Percentiles rank a stretch among this genome's conserved stretches.
phyloP scores from a whole-genome alignment of 2,797 vertebrate genomes.

The Cuculus canorus region DNA sequence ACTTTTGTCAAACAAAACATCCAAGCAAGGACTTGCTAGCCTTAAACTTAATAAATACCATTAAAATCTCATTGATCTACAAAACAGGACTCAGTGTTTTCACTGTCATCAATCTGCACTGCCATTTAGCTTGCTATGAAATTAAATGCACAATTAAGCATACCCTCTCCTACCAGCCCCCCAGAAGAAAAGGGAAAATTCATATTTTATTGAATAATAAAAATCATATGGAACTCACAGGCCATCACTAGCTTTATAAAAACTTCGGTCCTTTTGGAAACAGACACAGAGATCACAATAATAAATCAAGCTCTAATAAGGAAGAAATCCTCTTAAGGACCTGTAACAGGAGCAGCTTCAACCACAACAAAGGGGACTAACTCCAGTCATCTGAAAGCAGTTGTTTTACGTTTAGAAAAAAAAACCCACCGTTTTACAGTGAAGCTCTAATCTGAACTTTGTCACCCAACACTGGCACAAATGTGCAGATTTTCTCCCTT shows the following conservation, averaged over 20 bases:
- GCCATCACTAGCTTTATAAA: neutral
- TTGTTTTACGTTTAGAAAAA: neutral
- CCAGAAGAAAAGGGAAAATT: neutral
- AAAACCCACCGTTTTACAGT: neutral
- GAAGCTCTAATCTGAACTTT: neutral
- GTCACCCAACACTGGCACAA: neutral
- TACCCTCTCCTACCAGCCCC: neutral
- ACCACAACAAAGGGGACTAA: neutral
- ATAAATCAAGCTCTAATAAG: constrained; percentile 4
- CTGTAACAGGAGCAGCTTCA: constrained; percentile 4
- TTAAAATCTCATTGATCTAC: neutral
- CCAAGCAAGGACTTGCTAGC: neutral
- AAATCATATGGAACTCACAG: neutral
- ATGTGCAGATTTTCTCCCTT: neutral
- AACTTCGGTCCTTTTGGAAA: neutral
- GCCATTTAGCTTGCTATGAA: neutral
- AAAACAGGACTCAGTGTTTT: neutral
- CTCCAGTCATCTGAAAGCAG: neutral
- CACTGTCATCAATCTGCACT: neutral
- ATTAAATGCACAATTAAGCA: neutral
- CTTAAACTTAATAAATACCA: neutral
- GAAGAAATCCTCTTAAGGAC: neutral
- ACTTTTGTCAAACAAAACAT: neutral
- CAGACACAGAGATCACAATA: neutral
- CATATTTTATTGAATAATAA: neutral